Evolutionary conservation across 2,888 invertebrate species (phyloP), one percentile per base, ranked within the genome.

Genomic region (Hoplodrina blanda): DNA sequence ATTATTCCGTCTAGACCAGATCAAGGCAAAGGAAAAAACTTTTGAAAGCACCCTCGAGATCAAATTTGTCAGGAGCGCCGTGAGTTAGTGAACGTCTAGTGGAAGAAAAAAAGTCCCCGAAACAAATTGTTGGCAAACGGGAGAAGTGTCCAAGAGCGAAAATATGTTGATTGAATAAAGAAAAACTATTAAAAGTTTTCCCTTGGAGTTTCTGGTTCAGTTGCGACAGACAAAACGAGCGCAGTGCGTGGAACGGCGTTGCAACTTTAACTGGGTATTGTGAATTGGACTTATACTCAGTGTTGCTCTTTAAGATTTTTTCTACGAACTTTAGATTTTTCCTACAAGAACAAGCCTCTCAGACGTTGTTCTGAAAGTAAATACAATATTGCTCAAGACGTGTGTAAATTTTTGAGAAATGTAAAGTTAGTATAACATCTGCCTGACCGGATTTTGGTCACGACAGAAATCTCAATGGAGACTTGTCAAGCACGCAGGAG

Each of bases 111-210:
- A 94, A 93, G 90, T 90, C 89, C 54, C 91, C 92, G 85, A 94
- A 94, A 94, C 94, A 94, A 95, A 93, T 95, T 94, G 94, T 94
- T 94, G 91, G 93, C 94, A 93, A 95, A 93, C 93, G 91, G 89
- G 91, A 91, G 91, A 94, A 94, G 94, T 95, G 95, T 94, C 95
- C 92, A 91, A 92, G 91, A 93, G 91, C 92, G 90, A 94, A 95
- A 94, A 95, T 95, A 95, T 95, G 95, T 95, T 95, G 95, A 95
- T 95, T 95, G 95, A 95, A 95, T 95, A 94, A 95, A 94, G 94
- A 92, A 95, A 95, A 95, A 94, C 95, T 94, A 94, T 95, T 95
- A 95, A 95, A 95, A 95, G 91, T 95, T 95, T 83, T 87, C 85
- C 86, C 90, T 85, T 89, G 72, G 89, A 91, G 90, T 91, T 93